These are phyloP conservation scores for Remorina albescens DNA, from an alignment of 2,797 vertebrate species.

Conservation along the genomic window DNA sequence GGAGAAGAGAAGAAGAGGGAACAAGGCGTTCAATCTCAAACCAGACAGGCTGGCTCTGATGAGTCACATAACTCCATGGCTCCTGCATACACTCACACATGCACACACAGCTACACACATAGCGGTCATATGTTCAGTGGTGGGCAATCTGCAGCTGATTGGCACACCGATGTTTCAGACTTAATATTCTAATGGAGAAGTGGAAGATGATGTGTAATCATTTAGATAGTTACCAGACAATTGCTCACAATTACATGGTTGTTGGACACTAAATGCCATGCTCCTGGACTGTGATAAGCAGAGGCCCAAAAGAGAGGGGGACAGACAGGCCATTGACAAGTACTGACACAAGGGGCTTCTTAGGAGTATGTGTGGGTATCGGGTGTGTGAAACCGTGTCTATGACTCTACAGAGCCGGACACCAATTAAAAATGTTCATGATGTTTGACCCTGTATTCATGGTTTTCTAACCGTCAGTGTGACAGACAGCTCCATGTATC, in stretches of 20 bases:
- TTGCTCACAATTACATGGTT: conserved; percentile 72
- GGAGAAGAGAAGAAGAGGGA: conserved; percentile 39
- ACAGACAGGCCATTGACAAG: conserved; percentile 54
- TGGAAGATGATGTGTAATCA: conserved; percentile 73
- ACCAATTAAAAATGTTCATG: conserved; percentile 78
- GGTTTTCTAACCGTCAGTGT: conserved; percentile 56
- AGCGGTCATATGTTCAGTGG: conserved; percentile 37
- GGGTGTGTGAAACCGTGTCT: conserved; percentile 11
- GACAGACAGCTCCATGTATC: conserved; percentile 47
- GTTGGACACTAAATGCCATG: conserved; percentile 61
- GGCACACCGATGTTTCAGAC: conserved; percentile 52
- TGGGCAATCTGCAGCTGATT: conserved; percentile 54
- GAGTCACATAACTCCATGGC: conserved; percentile 35
- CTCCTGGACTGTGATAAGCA: conserved; percentile 50
- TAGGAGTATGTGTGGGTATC: conserved; percentile 4
- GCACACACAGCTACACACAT: conserved; percentile 30
- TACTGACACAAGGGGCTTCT: conserved; percentile 37
- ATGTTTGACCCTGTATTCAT: conserved; percentile 69
- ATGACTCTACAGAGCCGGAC: conserved; percentile 50
- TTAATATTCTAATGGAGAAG: conserved; percentile 61
- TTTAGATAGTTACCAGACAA: conserved; percentile 67
- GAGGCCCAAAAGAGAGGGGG: conserved; percentile 18
- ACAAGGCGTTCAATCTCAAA: conserved; percentile 61
- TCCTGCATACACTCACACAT: conserved; percentile 25
- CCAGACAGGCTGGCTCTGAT: conserved; percentile 35